phyloP scores from a whole-genome alignment of 2,113 vertebrate species.

The Camarhynchus parvulus region DNA sequence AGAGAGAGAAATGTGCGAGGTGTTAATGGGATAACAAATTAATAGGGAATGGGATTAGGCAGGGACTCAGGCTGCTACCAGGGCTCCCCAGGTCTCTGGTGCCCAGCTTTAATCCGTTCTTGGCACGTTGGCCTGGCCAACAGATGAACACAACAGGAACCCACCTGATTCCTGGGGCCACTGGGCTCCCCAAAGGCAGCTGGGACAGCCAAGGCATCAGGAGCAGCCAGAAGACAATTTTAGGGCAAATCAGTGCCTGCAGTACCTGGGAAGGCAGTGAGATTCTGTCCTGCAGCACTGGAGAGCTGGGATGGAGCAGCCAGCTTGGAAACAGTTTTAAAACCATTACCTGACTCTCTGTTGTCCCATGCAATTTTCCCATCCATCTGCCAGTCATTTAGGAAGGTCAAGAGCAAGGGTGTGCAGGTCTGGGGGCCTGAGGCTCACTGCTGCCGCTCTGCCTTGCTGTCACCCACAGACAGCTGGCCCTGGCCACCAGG shows the following conservation, averaged over 20 bases:
- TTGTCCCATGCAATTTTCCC: constrained; percentile 1
- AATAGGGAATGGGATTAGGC: constrained; percentile 23
- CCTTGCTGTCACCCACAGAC: neutral
- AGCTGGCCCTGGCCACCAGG: neutral
- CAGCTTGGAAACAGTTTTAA: neutral
- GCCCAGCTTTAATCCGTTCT: neutral
- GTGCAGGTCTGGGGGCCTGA: neutral
- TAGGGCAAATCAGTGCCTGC: neutral
- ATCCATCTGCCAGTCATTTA: constrained; percentile 51
- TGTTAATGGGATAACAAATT: constrained; percentile 56
- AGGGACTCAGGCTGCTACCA: neutral
- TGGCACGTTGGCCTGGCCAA: neutral
- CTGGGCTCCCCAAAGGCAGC: neutral
- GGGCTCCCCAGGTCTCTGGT: neutral
- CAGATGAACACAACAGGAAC: neutral
- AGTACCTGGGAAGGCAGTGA: neutral
- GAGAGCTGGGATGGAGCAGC: neutral
- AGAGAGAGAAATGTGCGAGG: constrained; percentile 25
- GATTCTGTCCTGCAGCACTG: neutral
- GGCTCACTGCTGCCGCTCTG: neutral
- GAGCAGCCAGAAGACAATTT: neutral
- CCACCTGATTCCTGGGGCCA: neutral
- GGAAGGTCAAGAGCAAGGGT: constrained; percentile 14
- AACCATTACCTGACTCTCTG: constrained; percentile 10
- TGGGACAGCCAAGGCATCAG: fast-evolving